Percentiles rank a stretch among this genome's conserved stretches.
These are phyloP conservation scores for Myrmecophaga tridactyla DNA, from an alignment of 2,113 vertebrate genomes.

Conservation along the genomic window DNA sequence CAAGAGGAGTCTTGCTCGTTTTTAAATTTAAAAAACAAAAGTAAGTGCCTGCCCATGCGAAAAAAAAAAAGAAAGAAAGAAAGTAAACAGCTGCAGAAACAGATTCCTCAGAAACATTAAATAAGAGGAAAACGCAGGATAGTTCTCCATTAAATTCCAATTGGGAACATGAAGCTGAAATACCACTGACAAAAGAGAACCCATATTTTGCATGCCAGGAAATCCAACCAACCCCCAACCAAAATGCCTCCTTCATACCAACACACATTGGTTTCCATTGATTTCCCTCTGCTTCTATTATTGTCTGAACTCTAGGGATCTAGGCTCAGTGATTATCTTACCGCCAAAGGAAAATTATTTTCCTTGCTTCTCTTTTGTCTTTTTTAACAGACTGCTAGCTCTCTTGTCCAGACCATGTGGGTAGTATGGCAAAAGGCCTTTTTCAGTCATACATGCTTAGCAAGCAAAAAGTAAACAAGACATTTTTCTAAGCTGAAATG, in stretches of 20 bases:
- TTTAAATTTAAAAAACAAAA: neutral
- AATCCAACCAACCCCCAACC: slow-evolving; percentile 56
- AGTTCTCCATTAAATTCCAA: slow-evolving; percentile 35
- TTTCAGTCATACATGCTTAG: slow-evolving; percentile 9
- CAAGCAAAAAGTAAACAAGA: slow-evolving; percentile 62
- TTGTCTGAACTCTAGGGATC: slow-evolving; percentile 34
- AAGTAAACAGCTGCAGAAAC: neutral
- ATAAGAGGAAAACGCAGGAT: neutral
- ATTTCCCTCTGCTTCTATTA: slow-evolving; percentile 42
- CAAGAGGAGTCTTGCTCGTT: neutral
- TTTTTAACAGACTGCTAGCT: slow-evolving; percentile 38
- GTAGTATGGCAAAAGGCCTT: neutral
- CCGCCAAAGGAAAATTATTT: slow-evolving; percentile 52
- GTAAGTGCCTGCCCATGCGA: too few relatives aligned
- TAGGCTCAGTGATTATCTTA: slow-evolving; percentile 43
- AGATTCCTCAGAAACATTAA: neutral
- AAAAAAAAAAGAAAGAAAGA: slow-evolving; percentile 31
- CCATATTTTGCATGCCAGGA: neutral
- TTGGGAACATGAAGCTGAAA: slow-evolving; percentile 7
- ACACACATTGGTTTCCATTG: slow-evolving; percentile 7
- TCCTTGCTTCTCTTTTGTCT: slow-evolving; percentile 53
- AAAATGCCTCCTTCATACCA: slow-evolving; percentile 34
- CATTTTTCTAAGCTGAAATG: slow-evolving; percentile 42
- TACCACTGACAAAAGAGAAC: neutral
- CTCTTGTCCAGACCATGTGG: neutral